Evolutionary conservation across 2,888 invertebrate species (phyloP).

Genomic region (Muschampia plurimacula): DNA sequence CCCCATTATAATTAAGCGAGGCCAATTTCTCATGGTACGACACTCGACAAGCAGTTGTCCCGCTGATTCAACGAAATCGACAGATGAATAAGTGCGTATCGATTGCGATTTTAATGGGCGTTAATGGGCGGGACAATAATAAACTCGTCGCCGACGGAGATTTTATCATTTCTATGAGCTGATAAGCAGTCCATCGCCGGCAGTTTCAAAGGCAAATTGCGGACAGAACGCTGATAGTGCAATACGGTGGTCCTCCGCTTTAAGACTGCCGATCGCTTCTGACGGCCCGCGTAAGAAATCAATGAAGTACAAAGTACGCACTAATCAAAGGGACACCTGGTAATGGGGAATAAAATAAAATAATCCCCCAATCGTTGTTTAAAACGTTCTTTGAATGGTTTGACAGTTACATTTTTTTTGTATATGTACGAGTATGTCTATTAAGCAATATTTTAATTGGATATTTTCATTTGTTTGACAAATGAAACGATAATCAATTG

Average conservation of each 20-base stretch:
- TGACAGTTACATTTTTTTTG: background rate
- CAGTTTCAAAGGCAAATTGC: constrained; percentile 83
- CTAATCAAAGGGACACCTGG: constrained; percentile 38
- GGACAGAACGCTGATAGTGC: constrained; percentile 62
- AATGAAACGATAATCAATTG: no score
- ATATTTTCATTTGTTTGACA: no score
- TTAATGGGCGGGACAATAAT: constrained; percentile 84
- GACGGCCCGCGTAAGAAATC: constrained; percentile 35
- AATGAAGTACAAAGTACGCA: constrained; percentile 34
- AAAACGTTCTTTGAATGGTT: background rate
- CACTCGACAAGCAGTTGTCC: constrained; percentile 60
- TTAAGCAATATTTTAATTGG: no score
- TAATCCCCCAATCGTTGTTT: background rate
- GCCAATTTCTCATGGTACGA: constrained; percentile 62
- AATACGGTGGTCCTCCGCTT: constrained; percentile 60
- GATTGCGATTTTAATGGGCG: constrained; percentile 83
- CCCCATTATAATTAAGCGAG: constrained; percentile 51
- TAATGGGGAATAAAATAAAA: constrained; percentile 10
- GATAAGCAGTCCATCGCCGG: constrained; percentile 77
- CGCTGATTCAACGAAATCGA: constrained; percentile 53
- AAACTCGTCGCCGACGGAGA: constrained; percentile 73
- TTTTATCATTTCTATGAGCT: constrained; percentile 75
- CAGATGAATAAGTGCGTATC: constrained; percentile 83
- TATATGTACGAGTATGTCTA: background rate
- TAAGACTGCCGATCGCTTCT: constrained; percentile 20